phyloP scores from a whole-genome alignment of 2,888 invertebrate species.

The Caenorhabditis auriculariae region DNA sequence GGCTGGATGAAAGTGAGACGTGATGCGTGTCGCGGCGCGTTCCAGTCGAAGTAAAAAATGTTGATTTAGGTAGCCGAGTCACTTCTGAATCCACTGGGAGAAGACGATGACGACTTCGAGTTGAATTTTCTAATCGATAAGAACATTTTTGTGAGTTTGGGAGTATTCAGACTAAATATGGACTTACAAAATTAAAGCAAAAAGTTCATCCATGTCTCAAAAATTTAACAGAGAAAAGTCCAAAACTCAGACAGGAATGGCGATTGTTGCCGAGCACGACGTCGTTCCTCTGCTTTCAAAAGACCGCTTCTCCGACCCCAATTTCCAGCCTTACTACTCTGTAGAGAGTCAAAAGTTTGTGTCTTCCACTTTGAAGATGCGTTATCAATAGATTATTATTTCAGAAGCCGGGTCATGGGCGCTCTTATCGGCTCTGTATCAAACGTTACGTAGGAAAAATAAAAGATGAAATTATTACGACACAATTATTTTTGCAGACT shows the following conservation, averaged over 20 bases:
- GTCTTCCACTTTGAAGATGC: too few relatives aligned
- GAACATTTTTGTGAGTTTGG: slow-evolving; percentile 33
- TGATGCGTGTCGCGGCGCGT: too few relatives aligned
- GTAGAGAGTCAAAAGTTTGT: slow-evolving; percentile 23
- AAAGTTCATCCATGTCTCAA: not conserved
- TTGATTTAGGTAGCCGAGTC: slow-evolving; percentile 53
- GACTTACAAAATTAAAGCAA: not conserved
- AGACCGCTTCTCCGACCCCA: slow-evolving; percentile 35
- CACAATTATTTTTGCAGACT: slow-evolving; percentile 5
- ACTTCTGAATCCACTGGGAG: slow-evolving; percentile 59
- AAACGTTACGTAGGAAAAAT: slow-evolving; percentile 12
- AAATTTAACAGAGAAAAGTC: not conserved
- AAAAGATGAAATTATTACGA: not conserved
- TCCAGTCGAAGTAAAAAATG: slow-evolving; percentile 21
- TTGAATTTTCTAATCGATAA: slow-evolving; percentile 44
- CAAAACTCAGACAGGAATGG: slow-evolving; percentile 41
- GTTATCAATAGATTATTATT: too few relatives aligned
- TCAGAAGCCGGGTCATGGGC: too few relatives aligned
- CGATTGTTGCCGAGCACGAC: slow-evolving; percentile 36
- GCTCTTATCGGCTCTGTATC: slow-evolving; percentile 27
- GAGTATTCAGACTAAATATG: not conserved
- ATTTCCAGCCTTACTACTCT: slow-evolving; percentile 25
- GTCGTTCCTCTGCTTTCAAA: slow-evolving; percentile 21
- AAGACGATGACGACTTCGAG: slow-evolving; percentile 59
- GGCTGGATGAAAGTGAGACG: slow-evolving; percentile 39